A percentile compares a stretch with the other conserved stretches of the same genome.
Conservation (phyloP, 1,140 invertebrate genomes). For the Aphis craccivora region DNA sequence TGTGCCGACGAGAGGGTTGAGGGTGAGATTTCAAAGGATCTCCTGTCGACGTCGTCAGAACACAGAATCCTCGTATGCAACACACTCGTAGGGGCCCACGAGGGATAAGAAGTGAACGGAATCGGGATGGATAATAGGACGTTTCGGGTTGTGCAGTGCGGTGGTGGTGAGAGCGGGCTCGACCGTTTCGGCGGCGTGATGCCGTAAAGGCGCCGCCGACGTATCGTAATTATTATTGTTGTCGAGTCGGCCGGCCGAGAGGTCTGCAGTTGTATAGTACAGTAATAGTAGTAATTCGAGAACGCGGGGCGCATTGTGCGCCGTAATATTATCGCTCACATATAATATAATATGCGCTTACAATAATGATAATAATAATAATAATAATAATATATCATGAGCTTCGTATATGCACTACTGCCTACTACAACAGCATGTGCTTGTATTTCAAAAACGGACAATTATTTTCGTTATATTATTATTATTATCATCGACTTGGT, state of each 20-base stretch:
- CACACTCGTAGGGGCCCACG: background rate
- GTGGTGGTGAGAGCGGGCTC: background rate
- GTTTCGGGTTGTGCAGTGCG: background rate
- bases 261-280: background rate
- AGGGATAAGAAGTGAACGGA: background rate
- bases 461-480: constrained; percentile 41
- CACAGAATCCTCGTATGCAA: background rate
- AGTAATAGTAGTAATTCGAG: constrained; percentile 11
- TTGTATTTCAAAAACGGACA: constrained; percentile 24
- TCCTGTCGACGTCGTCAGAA: background rate
- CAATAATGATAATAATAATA: background rate
- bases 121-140: constrained; percentile 1
- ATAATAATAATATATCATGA: background rate
- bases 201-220: background rate
- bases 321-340: background rate
- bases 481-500: background rate
- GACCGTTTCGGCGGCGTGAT: background rate
- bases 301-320: background rate
- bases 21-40: constrained; percentile 57
- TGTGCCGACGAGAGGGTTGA: background rate
- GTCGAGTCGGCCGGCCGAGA: background rate
- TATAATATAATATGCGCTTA: background rate
- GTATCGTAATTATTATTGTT: constrained; percentile 9
- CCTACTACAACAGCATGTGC: too few species aligned
- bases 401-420: background rate